phyloP scores from a whole-genome alignment of 2,888 invertebrate genomes.

The Rhingia rostrata region DNA sequence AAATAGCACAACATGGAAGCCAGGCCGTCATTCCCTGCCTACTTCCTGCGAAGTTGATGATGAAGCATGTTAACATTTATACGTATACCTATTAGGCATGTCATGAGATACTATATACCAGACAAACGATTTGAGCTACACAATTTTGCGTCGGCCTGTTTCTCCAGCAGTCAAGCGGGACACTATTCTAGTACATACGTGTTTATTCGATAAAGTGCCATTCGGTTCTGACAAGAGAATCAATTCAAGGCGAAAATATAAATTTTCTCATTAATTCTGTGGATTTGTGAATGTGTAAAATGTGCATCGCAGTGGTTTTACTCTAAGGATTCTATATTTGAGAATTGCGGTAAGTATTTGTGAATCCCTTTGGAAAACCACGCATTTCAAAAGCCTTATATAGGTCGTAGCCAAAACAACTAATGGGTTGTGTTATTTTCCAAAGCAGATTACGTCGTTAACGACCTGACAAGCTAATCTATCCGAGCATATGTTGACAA shows the following conservation, averaged over 20 bases:
- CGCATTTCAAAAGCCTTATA: neutral
- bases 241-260: too few species aligned
- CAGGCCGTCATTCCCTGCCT: constrained; percentile 34
- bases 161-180: constrained; percentile 36
- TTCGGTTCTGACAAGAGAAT: neutral
- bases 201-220: constrained; percentile 54
- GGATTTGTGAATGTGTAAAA: neutral
- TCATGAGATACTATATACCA: constrained; percentile 43
- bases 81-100: constrained; percentile 55
- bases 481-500: neutral
- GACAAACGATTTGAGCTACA: constrained; percentile 38
- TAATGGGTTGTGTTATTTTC: constrained; percentile 29
- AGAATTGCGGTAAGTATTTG: neutral
- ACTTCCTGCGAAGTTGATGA: constrained; percentile 59
- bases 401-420: constrained; percentile 16
- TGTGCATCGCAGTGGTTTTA: neutral
- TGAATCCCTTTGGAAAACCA: neutral
- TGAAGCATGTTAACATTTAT: constrained; percentile 66
- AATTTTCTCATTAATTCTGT: neutral
- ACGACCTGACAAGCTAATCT: constrained; percentile 27
- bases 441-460: constrained; percentile 33
- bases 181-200: constrained; percentile 23
- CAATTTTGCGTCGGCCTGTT: constrained; percentile 56
- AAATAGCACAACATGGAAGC: constrained; percentile 30
- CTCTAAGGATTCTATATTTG: neutral